These are phyloP conservation scores for Notarius lentiginosus DNA, from an alignment of 2,113 vertebrate genomes.

Conservation along the genomic window DNA sequence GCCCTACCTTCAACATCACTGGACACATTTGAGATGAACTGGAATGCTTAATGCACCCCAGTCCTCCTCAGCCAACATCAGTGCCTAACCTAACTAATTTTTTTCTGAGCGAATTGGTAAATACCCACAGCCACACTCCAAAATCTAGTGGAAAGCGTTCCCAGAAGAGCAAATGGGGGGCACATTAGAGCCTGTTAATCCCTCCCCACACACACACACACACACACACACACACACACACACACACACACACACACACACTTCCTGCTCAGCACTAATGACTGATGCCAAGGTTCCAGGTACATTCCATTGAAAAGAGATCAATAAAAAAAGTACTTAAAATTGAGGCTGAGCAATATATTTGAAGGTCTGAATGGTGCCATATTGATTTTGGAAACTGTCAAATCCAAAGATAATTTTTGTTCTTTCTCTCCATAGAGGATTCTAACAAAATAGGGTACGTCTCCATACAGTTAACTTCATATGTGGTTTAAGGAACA, in stretches of 20 bases:
- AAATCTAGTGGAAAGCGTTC: neutral
- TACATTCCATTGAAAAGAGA: neutral
- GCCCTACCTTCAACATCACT: neutral
- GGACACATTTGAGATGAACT: neutral
- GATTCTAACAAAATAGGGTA: neutral
- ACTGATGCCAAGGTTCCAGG: neutral
- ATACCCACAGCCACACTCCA: neutral
- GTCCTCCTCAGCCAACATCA: neutral
- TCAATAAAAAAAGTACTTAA: neutral
- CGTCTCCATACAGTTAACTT: neutral
- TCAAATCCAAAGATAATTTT: constrained; percentile 24
- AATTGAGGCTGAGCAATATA: neutral
- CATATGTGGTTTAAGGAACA: neutral
- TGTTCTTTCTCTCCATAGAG: constrained; percentile 15
- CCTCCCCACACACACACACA: too few relatives aligned
- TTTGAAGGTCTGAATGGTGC: neutral
- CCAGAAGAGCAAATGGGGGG: neutral
- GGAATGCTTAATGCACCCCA: neutral
- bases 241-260: too few relatives aligned
- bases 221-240: too few relatives aligned
- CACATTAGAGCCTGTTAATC: neutral
- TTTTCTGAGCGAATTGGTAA: neutral
- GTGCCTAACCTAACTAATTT: neutral
- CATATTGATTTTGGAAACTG: constrained; percentile 5
- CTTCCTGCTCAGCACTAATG: neutral